phyloP scores from a whole-genome alignment of 2,113 vertebrate species.

The Cryptomyrus ogoouensis region DNA sequence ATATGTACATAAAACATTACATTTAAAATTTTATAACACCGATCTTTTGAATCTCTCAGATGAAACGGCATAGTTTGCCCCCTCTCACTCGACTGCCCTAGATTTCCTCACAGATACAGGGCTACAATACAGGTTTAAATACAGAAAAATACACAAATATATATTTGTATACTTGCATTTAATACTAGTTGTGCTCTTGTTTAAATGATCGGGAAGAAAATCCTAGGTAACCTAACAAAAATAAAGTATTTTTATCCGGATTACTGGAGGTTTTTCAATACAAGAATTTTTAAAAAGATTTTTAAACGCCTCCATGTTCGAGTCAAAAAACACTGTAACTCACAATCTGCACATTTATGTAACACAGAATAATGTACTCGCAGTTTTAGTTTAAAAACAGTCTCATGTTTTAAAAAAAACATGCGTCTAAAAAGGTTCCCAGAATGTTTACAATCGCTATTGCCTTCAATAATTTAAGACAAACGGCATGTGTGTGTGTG shows the following conservation, averaged over 20 bases:
- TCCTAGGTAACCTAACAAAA: background rate
- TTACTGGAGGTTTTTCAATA: background rate
- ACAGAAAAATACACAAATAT: constrained; percentile 23
- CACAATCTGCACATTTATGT: background rate
- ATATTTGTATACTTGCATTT: background rate
- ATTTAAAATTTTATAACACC: constrained; percentile 51
- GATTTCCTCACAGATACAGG: constrained; percentile 32
- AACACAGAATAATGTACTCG: background rate
- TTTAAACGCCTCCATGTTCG: background rate
- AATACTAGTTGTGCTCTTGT: background rate
- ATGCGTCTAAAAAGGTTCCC: constrained; percentile 39
- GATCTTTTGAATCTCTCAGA: constrained; percentile 38
- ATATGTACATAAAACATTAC: constrained; percentile 48
- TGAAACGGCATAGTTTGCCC: constrained; percentile 49
- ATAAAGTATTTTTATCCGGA: background rate
- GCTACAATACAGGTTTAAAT: constrained; percentile 25
- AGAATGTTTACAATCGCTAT: background rate
- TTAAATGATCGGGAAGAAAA: background rate
- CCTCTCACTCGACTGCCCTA: constrained; percentile 36
- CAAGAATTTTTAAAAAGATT: background rate
- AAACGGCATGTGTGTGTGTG: background rate
- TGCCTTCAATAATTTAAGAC: background rate
- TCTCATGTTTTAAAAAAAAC: background rate
- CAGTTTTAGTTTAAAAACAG: background rate
- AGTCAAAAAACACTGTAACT: background rate